Conservation (phyloP, 2,113 vertebrate genomes). For the Lichenostomus cassidix region DNA sequence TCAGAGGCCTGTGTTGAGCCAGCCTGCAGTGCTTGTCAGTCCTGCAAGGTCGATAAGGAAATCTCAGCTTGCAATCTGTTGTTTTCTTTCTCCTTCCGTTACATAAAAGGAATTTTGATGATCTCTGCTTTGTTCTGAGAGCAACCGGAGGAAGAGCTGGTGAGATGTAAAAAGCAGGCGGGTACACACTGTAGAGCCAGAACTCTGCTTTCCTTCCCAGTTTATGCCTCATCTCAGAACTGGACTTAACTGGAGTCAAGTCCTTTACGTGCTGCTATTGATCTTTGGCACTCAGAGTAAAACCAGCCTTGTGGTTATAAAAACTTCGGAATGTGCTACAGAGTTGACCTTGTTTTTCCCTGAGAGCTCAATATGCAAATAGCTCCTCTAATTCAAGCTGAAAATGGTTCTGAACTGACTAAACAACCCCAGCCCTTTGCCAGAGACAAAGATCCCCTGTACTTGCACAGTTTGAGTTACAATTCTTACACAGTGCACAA, state of each 20-base stretch:
- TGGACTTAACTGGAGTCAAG: background rate
- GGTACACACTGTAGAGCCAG: background rate
- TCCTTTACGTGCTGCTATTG: background rate
- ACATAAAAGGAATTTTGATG: constrained; percentile 10
- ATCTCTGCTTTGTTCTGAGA: constrained; percentile 17
- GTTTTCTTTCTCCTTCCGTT: constrained; percentile 24
- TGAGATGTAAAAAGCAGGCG: background rate
- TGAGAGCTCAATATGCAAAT: background rate
- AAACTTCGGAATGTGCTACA: background rate
- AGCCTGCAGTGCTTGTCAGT: background rate
- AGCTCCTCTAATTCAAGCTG: background rate
- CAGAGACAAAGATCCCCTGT: background rate
- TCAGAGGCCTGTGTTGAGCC: background rate
- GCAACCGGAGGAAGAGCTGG: background rate
- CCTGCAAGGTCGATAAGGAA: background rate
- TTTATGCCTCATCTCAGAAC: background rate
- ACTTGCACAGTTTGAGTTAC: background rate
- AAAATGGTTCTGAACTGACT: background rate
- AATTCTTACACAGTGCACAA: background rate
- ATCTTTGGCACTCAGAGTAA: background rate
- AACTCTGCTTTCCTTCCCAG: background rate
- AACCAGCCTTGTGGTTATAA: background rate
- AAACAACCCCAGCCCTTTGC: background rate
- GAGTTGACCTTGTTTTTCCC: background rate
- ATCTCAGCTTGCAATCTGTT: constrained; percentile 27